Evolutionary conservation across 2,797 vertebrate genomes (phyloP).

Genomic region (Typhlichthys eigenmanni): DNA sequence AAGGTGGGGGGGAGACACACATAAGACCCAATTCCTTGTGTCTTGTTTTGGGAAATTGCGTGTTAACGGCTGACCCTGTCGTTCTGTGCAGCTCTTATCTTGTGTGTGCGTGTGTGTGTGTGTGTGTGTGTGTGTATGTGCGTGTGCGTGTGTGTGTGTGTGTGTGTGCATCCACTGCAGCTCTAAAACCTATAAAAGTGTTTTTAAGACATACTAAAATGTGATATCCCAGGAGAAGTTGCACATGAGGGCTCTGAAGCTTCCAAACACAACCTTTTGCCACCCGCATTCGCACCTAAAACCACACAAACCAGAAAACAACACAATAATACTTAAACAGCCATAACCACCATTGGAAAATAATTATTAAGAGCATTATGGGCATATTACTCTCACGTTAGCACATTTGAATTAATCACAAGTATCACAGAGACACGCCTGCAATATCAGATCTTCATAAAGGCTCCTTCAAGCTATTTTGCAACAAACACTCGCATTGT

Average conservation of each 20-base stretch:
- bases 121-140: constrained; percentile 9
- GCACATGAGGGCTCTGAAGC: constrained; percentile 36
- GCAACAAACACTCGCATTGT: constrained; percentile 27
- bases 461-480: constrained; percentile 42
- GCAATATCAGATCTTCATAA: constrained; percentile 30
- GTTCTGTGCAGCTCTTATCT: no score
- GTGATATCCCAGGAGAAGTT: constrained; percentile 55
- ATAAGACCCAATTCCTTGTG: constrained; percentile 57
- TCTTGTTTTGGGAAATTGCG: constrained; percentile 77
- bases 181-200: background rate
- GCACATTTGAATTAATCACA: no score
- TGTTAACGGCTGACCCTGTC: constrained; percentile 63
- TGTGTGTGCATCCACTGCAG: constrained; percentile 11
- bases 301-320: no score
- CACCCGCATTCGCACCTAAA: no score
- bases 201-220: constrained; percentile 8
- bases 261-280: background rate
- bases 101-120: no score
- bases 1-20: constrained; percentile 30
- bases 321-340: no score
- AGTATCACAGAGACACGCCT: background rate
- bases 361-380: no score
- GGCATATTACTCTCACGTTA: no score
- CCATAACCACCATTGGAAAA: no score
- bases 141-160: background rate